Percentiles rank a stretch among this genome's conserved stretches.
These are phyloP conservation scores for Conistra vaccinii DNA, from an alignment of 2,888 invertebrate species.

Conservation along the genomic window DNA sequence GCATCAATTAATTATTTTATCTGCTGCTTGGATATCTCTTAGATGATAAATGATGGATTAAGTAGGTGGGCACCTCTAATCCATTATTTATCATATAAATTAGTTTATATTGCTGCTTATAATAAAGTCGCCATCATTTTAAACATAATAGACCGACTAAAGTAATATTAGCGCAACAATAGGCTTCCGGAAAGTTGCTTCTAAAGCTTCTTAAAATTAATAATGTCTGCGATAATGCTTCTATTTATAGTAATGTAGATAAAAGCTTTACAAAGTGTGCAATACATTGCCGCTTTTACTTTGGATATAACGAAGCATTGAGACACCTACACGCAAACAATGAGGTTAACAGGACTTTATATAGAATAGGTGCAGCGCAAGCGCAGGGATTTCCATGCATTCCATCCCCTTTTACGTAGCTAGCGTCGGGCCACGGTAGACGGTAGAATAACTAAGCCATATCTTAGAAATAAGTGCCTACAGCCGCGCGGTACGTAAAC, in stretches of 20 bases:
- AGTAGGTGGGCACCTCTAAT: not conserved
- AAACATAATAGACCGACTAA: conserved; percentile 49
- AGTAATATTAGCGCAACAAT: conserved; percentile 59
- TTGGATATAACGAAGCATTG: conserved; percentile 63
- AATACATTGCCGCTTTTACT: conserved; percentile 61
- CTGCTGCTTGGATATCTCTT: not conserved
- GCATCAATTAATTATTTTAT: not conserved
- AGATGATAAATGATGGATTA: not conserved
- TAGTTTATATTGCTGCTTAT: conserved; percentile 18
- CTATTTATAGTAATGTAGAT: conserved; percentile 66
- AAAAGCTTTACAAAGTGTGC: conserved; percentile 61
- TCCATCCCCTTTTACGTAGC: conserved; percentile 70
- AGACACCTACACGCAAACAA: conserved; percentile 64
- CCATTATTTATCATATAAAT: conserved; percentile 17
- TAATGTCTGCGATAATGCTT: conserved; percentile 56
- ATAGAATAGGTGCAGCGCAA: conserved; percentile 44
- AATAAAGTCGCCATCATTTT: conserved; percentile 36
- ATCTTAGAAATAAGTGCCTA: no score
- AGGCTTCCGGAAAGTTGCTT: conserved; percentile 55
- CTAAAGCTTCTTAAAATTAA: conserved; percentile 62
- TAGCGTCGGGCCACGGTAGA: conserved; percentile 58
- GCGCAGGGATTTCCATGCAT: conserved; percentile 66
- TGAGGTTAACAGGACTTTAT: conserved; percentile 51
- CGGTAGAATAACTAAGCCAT: no score
- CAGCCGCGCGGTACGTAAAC: no score